Base-by-base conservation (phyloP, 1,140 invertebrate species). In the Phenacoccus solenopsis region DNA sequence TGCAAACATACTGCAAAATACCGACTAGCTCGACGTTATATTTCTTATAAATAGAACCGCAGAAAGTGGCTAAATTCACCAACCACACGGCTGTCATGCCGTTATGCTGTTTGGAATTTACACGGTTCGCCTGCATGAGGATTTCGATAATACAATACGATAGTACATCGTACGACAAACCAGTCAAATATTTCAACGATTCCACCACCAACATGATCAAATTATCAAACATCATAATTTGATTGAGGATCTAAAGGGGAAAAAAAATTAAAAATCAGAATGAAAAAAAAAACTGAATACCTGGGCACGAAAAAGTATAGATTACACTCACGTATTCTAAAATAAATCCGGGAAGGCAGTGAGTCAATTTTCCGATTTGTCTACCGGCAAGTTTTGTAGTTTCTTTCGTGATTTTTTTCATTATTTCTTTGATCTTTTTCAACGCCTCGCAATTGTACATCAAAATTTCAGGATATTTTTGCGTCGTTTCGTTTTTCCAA, bases 201-300 rank as follows among this genome's bases (percentile, higher is more conserved):
- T 99, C 98, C 30, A 99, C 96, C 12, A 99, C 96, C 13, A 96
- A 96, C 28, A 87, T 86, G 73, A 91, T 99, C 59, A 99, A 85
- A 81, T 99, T 99, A 80, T 98, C 96, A 81, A 96, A 98, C 20
- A 93, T 86, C 82, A 98, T 96, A 73, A 99, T 96, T 84, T 98
- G 93, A 70, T 88, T 81, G 27, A 94, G 78, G 28, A 94, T 83
- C 84, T 88, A 74, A 71, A 74, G 38, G 70, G 67, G 67, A 68
- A 70, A 25, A 28, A 68, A 68, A 73, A 74, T 57, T 71, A 28
- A 70, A 64, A 72, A 38, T 68, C 30, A 57, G 21, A 70, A 25
- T 69, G 69, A 61, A 68, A 22, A 25, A 70, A 28, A 71, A 20
- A 70, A 70, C 9, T 71, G 25, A 13, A 16, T 27, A 71, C 10